phyloP scores from a whole-genome alignment of 2,888 invertebrate genomes.

The Odiellus spinosus region DNA sequence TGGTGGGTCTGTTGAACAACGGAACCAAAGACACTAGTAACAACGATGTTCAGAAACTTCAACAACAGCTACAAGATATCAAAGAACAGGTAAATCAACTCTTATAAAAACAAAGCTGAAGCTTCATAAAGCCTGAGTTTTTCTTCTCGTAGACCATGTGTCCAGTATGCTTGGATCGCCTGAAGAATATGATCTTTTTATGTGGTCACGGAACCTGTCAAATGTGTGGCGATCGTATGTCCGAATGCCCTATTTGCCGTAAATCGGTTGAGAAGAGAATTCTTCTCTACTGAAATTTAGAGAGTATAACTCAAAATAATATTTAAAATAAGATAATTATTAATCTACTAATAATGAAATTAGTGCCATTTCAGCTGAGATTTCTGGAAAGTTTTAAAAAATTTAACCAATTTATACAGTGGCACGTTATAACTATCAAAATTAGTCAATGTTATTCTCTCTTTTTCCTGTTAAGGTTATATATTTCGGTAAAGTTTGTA shows the following conservation, averaged over 20 bases:
- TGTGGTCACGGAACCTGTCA: conserved; percentile 97
- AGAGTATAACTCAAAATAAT: too few species aligned
- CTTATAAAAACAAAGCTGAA: conserved; percentile 27
- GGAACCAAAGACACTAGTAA: conserved; percentile 48
- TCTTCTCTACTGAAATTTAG: conserved; percentile 51
- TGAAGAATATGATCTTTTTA: conserved; percentile 93
- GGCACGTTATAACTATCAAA: too few species aligned
- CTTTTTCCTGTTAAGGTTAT: too few species aligned
- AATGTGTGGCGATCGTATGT: conserved; percentile 95
- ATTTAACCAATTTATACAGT: too few species aligned
- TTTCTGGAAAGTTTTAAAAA: too few species aligned
- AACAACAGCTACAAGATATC: conserved; percentile 90
- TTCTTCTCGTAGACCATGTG: conserved; percentile 72
- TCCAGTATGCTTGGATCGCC: conserved; percentile 89
- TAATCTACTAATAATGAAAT: too few species aligned
- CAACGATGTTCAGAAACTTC: conserved; percentile 72
- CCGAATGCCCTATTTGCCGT: conserved; percentile 92
- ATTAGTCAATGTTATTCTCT: too few species aligned
- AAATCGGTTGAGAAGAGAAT: conserved; percentile 92
- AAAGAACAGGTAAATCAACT: conserved; percentile 67
- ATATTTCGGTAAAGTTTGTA: too few species aligned
- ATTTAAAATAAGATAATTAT: too few species aligned
- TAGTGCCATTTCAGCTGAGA: too few species aligned
- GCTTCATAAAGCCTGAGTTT: neutral
- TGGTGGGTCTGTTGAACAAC: conserved; percentile 37